phyloP scores from a whole-genome alignment of 1,140 invertebrate genomes.

The Pseudomyrmex concolor region DNA sequence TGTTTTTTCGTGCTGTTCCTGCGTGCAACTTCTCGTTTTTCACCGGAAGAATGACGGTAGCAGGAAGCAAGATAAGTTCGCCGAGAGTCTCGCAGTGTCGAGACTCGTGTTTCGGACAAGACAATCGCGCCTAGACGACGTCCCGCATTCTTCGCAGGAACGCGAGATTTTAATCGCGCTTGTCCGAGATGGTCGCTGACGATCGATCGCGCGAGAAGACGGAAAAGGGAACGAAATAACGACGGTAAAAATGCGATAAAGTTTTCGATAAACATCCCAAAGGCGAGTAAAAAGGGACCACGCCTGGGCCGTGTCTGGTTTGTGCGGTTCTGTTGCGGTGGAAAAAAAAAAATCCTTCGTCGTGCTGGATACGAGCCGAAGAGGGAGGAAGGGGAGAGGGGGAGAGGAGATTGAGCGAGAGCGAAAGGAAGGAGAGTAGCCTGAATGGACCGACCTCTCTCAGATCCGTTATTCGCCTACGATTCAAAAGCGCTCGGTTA shows the following conservation, averaged over 20 bases:
- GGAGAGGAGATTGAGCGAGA: slow-evolving; percentile 31
- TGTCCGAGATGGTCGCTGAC: slow-evolving; percentile 40
- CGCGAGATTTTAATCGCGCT: slow-evolving; percentile 61
- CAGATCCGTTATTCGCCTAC: slow-evolving; percentile 85
- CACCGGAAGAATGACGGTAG: slow-evolving; percentile 54
- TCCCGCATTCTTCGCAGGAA: slow-evolving; percentile 47
- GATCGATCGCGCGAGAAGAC: slow-evolving; percentile 10
- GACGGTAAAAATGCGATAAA: slow-evolving; percentile 35
- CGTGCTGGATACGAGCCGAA: slow-evolving; percentile 41
- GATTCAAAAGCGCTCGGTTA: slow-evolving; percentile 85
- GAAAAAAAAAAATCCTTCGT: neutral
- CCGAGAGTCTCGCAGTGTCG: slow-evolving; percentile 38
- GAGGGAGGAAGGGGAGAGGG: slow-evolving; percentile 7
- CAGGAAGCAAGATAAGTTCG: slow-evolving; percentile 74
- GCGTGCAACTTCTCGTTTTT: slow-evolving; percentile 62
- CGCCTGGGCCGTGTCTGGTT: neutral
- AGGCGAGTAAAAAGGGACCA: neutral
- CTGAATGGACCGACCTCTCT: slow-evolving; percentile 70
- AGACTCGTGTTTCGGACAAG: slow-evolving; percentile 65
- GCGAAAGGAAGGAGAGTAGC: slow-evolving; percentile 59
- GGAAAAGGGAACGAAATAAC: slow-evolving; percentile 41
- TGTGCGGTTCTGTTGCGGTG: neutral
- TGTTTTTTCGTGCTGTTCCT: slow-evolving; percentile 16
- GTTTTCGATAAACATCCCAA: slow-evolving; percentile 18
- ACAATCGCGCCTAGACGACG: slow-evolving; percentile 44